Percentiles rank a stretch among this genome's conserved stretches.
Conservation (phyloP, 2,888 invertebrate species). For the Odontocerum albicorne region DNA sequence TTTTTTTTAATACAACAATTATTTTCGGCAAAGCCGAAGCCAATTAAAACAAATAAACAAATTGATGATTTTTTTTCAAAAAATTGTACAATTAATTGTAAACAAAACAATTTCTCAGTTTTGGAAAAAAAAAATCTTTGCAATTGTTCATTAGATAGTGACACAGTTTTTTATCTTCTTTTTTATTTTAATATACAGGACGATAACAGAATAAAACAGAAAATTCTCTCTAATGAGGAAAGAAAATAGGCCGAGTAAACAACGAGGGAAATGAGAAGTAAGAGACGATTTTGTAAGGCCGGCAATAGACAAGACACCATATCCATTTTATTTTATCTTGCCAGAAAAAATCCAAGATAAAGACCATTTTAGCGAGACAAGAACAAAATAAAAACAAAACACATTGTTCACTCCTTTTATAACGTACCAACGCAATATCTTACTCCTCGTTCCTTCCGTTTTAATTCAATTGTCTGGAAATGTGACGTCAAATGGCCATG, state of each 20-base stretch:
- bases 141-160: too few species aligned
- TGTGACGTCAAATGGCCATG: too few species aligned
- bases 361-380: slow-evolving; percentile 1
- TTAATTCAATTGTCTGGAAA: slow-evolving; percentile 30
- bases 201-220: not conserved
- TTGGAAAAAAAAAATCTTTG: too few species aligned
- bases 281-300: not conserved
- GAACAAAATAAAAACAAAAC: slow-evolving; percentile 19
- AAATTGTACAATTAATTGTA: too few species aligned
- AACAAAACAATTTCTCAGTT: too few species aligned
- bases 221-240: not conserved
- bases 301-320: slow-evolving; percentile 15
- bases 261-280: not conserved
- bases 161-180: not conserved
- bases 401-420: slow-evolving; percentile 30
- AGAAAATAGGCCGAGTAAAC: not conserved
- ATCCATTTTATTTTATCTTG: slow-evolving; percentile 33
- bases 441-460: slow-evolving; percentile 21
- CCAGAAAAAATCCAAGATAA: slow-evolving; percentile 26
- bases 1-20: too few species aligned
- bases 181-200: not conserved
- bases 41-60: too few species aligned
- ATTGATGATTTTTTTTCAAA: too few species aligned
- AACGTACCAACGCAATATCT: slow-evolving; percentile 19
- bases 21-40: too few species aligned